Percentiles rank a stretch among this genome's conserved stretches.
phyloP scores from a whole-genome alignment of 2,888 invertebrate species.

The Brachylomia viminalis region DNA sequence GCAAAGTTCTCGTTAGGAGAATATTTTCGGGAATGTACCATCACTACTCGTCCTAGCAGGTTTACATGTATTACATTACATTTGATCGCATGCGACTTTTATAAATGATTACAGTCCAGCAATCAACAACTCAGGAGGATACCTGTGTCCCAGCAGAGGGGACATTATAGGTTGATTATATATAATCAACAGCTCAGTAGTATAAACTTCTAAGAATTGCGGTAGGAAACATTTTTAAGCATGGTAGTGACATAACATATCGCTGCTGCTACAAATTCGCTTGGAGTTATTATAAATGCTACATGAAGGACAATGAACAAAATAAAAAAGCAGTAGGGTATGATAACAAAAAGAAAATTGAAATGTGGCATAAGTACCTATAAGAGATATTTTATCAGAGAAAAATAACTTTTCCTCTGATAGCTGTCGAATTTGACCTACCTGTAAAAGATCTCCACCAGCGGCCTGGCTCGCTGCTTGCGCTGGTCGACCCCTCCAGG shows the following conservation, averaged over 20 bases:
- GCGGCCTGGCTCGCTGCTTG: conserved; percentile 10
- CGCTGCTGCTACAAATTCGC: conserved; percentile 53
- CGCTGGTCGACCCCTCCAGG: conserved; percentile 38
- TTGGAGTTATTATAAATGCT: conserved; percentile 22
- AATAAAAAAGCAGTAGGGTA: not conserved
- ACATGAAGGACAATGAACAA: conserved; percentile 19
- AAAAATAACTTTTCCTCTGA: not conserved
- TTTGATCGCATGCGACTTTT: conserved; percentile 18
- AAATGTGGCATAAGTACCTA: not conserved
- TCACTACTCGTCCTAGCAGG: not conserved
- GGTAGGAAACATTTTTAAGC: conserved; percentile 12
- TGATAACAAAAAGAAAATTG: not conserved
- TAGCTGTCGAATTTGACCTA: conserved; percentile 51
- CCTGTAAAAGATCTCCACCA: conserved; percentile 46
- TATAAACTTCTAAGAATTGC: not conserved
- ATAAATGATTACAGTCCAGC: conserved; percentile 30
- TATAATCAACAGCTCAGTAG: not conserved
- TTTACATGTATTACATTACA: conserved; percentile 7
- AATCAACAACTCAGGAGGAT: not conserved
- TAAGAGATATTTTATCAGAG: not conserved
- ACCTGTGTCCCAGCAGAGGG: not conserved
- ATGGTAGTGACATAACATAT: conserved; percentile 55
- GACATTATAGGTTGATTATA: not conserved
- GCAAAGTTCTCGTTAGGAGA: not conserved
- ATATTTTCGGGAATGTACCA: not conserved